Conservation (phyloP, 2,888 invertebrate genomes). For the Macroteleia sp. region DNA sequence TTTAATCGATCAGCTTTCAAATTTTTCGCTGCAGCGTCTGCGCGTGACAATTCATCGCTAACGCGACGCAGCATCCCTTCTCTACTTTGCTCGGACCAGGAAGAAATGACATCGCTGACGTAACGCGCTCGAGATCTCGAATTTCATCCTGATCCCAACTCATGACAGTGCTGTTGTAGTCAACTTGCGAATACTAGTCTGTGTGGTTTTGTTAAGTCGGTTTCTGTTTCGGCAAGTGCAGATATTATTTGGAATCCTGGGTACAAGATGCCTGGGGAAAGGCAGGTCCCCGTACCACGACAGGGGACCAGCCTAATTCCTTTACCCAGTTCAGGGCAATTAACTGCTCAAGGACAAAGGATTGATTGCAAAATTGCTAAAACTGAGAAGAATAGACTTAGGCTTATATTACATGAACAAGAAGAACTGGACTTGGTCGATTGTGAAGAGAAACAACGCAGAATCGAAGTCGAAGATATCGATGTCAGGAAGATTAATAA, state of each 20-base stretch:
- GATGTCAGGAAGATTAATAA: constrained; percentile 19
- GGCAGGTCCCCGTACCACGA: constrained; percentile 30
- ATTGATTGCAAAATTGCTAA: constrained; percentile 76
- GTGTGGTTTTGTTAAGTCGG: too few relatives aligned
- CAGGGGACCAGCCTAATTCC: constrained; percentile 72
- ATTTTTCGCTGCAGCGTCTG: too few relatives aligned
- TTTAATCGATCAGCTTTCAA: too few relatives aligned
- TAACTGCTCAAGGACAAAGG: constrained; percentile 54
- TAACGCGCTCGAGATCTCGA: too few relatives aligned
- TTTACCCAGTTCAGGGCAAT: constrained; percentile 68
- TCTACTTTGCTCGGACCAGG: too few relatives aligned
- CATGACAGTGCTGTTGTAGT: too few relatives aligned
- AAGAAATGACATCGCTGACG: too few relatives aligned
- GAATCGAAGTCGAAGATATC: constrained; percentile 45
- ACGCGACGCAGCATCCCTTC: too few relatives aligned
- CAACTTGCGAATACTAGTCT: too few relatives aligned
- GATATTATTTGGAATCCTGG: neutral
- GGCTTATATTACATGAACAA: constrained; percentile 73
- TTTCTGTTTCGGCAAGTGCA: too few relatives aligned
- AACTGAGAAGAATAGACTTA: constrained; percentile 80
- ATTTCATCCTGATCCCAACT: too few relatives aligned
- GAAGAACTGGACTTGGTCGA: constrained; percentile 55
- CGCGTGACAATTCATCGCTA: too few relatives aligned
- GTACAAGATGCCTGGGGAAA: constrained; percentile 50
- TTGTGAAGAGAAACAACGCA: constrained; percentile 69